Evolutionary conservation across 2,888 invertebrate species (phyloP).

Genomic region (Lasioglossum pauxillum): DNA sequence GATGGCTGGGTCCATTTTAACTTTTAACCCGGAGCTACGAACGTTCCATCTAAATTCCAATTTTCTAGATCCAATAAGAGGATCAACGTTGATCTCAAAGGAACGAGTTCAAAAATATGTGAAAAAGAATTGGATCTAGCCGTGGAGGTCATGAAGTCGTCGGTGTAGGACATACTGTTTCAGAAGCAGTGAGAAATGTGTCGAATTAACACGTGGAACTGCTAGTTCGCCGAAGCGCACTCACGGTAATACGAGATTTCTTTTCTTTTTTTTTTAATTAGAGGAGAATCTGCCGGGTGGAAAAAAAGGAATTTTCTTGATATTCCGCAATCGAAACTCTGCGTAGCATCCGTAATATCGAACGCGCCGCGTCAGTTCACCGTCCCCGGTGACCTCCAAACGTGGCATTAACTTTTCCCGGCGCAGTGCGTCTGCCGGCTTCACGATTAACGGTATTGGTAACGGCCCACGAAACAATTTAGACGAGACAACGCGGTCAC

Average conservation of each 20-base stretch:
- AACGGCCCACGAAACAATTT: constrained; percentile 77
- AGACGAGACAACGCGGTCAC: constrained; percentile 46
- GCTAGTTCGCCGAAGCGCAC: no score
- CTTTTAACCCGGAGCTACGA: not conserved
- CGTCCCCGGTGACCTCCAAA: constrained; percentile 36
- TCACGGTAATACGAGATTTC: not conserved
- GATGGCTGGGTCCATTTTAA: not conserved
- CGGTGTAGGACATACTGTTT: not conserved
- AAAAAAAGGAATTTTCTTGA: not conserved
- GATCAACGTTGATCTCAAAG: not conserved
- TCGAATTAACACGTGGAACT: not conserved
- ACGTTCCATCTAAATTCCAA: not conserved
- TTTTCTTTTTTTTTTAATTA: not conserved
- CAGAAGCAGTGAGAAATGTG: not conserved
- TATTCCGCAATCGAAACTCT: not conserved
- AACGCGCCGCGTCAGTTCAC: constrained; percentile 11
- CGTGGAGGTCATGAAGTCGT: not conserved
- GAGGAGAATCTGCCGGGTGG: not conserved
- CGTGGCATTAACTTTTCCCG: constrained; percentile 51
- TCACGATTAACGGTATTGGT: constrained; percentile 77
- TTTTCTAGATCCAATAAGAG: not conserved
- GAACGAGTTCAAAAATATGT: not conserved
- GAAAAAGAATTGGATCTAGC: not conserved
- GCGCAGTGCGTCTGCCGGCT: constrained; percentile 21
- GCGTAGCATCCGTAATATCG: constrained; percentile 8